Percentiles rank a stretch among this genome's conserved stretches.
phyloP scores from a whole-genome alignment of 30 jellyfish, hydroid and myxozoan genomes.

The Rhopilema esculentum region DNA sequence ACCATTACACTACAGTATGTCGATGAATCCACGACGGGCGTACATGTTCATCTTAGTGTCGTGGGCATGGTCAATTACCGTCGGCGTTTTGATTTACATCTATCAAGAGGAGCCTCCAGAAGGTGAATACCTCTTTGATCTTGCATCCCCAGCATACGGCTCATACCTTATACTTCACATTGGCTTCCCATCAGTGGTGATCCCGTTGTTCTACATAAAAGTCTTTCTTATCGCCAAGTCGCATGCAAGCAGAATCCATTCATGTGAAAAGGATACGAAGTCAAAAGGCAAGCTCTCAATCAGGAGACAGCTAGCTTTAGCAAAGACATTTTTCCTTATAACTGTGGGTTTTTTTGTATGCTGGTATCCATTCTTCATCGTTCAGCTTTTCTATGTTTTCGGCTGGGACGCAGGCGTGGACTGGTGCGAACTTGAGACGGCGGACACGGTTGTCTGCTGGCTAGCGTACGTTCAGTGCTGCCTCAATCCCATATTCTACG shows the following conservation, averaged over 20 bases:
- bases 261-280: background rate
- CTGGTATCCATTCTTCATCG: constrained; percentile 72
- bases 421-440: constrained; percentile 69
- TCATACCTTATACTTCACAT: constrained; percentile 45
- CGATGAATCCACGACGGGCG: constrained; percentile 29
- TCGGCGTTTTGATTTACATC: constrained; percentile 39
- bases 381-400: constrained; percentile 52
- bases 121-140: constrained; percentile 58
- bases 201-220: constrained; percentile 33
- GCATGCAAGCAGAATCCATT: constrained; percentile 48
- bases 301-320: constrained; percentile 51
- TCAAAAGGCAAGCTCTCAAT: background rate
- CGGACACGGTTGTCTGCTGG: constrained; percentile 84
- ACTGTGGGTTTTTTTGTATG: constrained; percentile 66
- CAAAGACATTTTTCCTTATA: constrained; percentile 55
- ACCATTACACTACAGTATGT: constrained; percentile 42
- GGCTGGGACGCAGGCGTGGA: constrained; percentile 36
- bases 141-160: constrained; percentile 50
- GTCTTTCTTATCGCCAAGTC: constrained; percentile 54
- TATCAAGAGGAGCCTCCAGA: constrained; percentile 67
- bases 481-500: constrained; percentile 64
- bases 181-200: constrained; percentile 37
- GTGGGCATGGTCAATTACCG: constrained; percentile 60
- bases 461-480: constrained; percentile 72
- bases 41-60: background rate